Evolutionary conservation across 2,797 vertebrate genomes (phyloP), one percentile per base, ranked within the genome.

Genomic region (Sebastes matsubarae): DNA sequence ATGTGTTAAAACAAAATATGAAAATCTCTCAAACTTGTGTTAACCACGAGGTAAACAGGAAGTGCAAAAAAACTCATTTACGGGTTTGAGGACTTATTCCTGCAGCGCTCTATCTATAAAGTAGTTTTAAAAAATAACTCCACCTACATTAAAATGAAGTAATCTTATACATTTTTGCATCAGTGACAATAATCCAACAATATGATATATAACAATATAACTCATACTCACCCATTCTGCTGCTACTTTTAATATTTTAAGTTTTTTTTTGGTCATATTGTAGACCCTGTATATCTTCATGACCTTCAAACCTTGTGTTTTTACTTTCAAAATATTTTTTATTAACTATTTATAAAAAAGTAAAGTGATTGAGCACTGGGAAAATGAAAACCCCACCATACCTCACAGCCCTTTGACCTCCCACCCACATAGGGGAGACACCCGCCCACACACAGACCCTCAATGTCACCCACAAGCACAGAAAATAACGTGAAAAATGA

Each of bases 331-430:
- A 46, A 46, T 46, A 46, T 46, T 46, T 46, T 46, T 46, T 18
- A 46, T 46, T 46, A 46, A 20, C 42, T 46, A 46, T 18, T 46
- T 46, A 46, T 8, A 18, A 46, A 46, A 36, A 46, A 46, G 42
- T 46, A 46, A 46, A 46, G 42, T 46, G 42, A 46, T 46, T 46
- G 42, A 46, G 32, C 13, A 74, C 20, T 14, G 42, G 36, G n/a
- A 75, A 58, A 46, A 68, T 24, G 3, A 7, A 55, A 42, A 72
- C 27, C n/a, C n/a, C n/a, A n/a, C n/a, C n/a, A n/a, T n/a, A n/a
- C n/a, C n/a, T n/a, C n/a, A n/a, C n/a, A n/a, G n/a, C n/a, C 58
- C 78, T 75, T 77, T 79, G 69, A 67, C 3, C 68, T 36, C 29
- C 42, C 24, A 24, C 18, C 67, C 22, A 13, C 55, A 30, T 9